Evolutionary conservation across 2,797 vertebrate genomes (phyloP), one percentile per base, ranked within the genome.

Genomic region (Anguilla anguilla): DNA sequence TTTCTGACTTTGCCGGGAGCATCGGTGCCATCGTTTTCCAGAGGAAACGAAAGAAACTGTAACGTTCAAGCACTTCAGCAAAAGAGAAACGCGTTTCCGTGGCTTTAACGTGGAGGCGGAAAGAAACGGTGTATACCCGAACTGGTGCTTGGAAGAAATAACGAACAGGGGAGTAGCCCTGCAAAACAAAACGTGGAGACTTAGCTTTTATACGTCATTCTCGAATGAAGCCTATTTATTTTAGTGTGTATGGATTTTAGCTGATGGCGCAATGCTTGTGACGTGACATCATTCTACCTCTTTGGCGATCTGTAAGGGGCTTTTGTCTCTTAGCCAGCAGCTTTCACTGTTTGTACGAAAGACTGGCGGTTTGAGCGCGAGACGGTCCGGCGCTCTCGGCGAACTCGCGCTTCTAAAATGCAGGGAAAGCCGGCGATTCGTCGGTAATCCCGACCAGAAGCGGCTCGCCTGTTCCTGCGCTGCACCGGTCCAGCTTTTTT

Each of bases 31-130:
- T 87, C 84, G 53, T 87, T 87, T 53, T 87, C 85, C 69, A 74
- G 87, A 87, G 87, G 88, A 87, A 85, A 87, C 72, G 89, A 87
- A 88, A 84, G 69, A 85, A 90, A 84, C 49, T 64, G 31, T 84
- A 85, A 87, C 85, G 89, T 89, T 86, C 89, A 91, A 87, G 88
- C 88, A 90, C 87, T 59, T 82, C 19, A 77, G 19, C 86, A 86
- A 87, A 25, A 19, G 4, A 49, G 43, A 22, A 81, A 19, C 39
- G 89, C 88, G 90, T 89, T 91, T 88, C 86, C 69, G 7, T 46
- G 22, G 25, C 25, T 82, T 79, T 22, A 6, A 79, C 35, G 2
- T 1, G 69, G 39, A 79, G 35, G 19, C 39, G 22, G 64, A 69
- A 28, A n/a, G n/a, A n/a, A 69, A 69, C 7, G 1, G 64, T 3